Conservation (phyloP, 2,113 vertebrate species). For the Galbula dea region DNA sequence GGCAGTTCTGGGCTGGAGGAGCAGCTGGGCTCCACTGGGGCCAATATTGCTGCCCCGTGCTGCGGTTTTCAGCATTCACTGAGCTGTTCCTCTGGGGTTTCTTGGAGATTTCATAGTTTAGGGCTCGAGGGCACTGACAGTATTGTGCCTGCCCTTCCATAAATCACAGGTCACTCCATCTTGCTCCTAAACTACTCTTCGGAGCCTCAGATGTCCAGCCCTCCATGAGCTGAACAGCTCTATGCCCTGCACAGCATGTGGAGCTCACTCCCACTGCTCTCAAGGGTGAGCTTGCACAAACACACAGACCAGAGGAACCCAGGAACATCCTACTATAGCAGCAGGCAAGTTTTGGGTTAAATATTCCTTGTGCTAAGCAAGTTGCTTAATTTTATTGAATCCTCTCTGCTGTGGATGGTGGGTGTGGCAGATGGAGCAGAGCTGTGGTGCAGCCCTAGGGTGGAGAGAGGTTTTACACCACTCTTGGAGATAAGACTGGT, state of each 20-base stretch:
- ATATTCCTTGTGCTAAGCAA: background rate
- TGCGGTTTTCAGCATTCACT: accelerated
- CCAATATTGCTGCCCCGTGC: background rate
- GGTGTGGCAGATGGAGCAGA: background rate
- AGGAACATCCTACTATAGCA: background rate
- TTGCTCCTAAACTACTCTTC: background rate
- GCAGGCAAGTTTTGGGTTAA: background rate
- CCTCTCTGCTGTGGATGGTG: background rate
- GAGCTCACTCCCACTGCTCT: background rate
- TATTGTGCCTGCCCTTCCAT: background rate
- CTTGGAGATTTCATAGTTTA: background rate
- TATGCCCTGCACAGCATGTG: accelerated
- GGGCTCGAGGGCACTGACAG: background rate
- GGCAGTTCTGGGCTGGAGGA: background rate
- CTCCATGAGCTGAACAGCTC: accelerated
- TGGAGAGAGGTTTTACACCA: background rate
- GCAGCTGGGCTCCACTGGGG: background rate
- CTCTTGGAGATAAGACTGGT: background rate
- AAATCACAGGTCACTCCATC: background rate
- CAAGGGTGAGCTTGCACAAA: background rate
- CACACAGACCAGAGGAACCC: accelerated
- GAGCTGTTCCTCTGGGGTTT: background rate
- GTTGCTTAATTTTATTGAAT: background rate
- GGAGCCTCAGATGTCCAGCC: accelerated
- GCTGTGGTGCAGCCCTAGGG: background rate